A percentile compares a stretch with the other conserved stretches of the same genome.
Conservation (phyloP, 2,113 vertebrate genomes). For the Aegotheles bennettii region DNA sequence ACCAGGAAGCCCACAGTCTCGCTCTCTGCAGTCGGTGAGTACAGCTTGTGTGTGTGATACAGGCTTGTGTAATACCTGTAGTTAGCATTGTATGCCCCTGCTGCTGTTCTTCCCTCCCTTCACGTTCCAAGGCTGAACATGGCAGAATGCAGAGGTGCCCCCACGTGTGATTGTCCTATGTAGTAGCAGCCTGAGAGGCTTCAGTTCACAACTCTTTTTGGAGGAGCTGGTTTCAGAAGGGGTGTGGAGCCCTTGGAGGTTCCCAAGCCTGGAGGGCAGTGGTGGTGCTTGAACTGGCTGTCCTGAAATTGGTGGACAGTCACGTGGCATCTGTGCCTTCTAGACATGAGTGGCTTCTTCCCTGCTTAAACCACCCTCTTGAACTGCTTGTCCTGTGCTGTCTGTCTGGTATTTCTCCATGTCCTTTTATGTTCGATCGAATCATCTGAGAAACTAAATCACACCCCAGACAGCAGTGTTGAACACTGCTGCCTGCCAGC, state of each 20-base stretch:
- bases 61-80: background rate
- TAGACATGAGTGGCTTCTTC: background rate
- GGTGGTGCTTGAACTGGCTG: background rate
- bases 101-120: background rate
- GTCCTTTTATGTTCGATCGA: background rate
- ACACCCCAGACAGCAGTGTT: background rate
- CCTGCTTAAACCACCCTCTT: background rate
- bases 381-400: background rate
- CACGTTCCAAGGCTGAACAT: rapidly evolving
- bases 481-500: background rate
- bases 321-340: background rate
- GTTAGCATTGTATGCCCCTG: background rate
- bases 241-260: background rate
- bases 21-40: slow-evolving; percentile 93
- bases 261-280: background rate
- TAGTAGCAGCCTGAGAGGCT: background rate
- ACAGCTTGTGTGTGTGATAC: rapidly evolving
- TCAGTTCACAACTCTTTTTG: background rate
- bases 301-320: background rate
- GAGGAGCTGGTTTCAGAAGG: background rate
- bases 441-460: background rate
- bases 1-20: slow-evolving; percentile 90
- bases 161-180: rapidly evolving
- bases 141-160: background rate
- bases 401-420: background rate